Base-by-base conservation (phyloP, 92 coral and sea anemone species). In the Zoanthus sociatus region DNA sequence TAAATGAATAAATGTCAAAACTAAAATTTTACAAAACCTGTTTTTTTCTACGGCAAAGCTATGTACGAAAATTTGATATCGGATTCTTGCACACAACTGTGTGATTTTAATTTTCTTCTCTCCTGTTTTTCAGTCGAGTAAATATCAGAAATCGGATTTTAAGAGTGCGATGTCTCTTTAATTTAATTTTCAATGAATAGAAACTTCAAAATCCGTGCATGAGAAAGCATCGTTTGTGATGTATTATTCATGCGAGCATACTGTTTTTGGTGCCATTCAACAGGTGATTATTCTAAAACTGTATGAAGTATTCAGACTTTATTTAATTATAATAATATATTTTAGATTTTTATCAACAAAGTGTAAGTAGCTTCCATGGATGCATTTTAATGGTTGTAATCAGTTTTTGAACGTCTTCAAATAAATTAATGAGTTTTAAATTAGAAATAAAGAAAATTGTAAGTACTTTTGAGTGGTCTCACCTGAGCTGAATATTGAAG, bases 111-210 rank as follows among this genome's bases (percentile, higher is more conserved):
- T 33, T 66, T 58, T 68, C 67, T 61, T 67, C 77, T 83, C 71
- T 48, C 9, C 13, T 60, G 53, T 26, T 51, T 81, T 81, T 61
- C 86, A 74, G 74, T 81, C 86, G 76, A 26, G 86, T 47, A 83
- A 60, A 68, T 32, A 77, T 77, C 82, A 77, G 82, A 77, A 42
- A 77, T 71, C 83, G 0, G 83, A 32, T 11, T 44, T 78, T 78
- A 47, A 44, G 63, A 26, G 55, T 76, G 82, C 82, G 11, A 50
- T 78, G 83, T 78, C 32, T 78, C 50, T 45, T 26, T 26, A 26
- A 26, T 5, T 31, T 76, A 45, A 50, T 78, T 78, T 56, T 9
- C 17, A 56, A 3, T 56, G 64, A 56, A 56, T 56, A 56, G 64
- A 3, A 56, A 56, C 14, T 56, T 8, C 63, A 26, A 26, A 26